These are phyloP conservation scores for Coregonus clupeaformis DNA, from an alignment of 2,113 vertebrate species.

Conservation along the genomic window DNA sequence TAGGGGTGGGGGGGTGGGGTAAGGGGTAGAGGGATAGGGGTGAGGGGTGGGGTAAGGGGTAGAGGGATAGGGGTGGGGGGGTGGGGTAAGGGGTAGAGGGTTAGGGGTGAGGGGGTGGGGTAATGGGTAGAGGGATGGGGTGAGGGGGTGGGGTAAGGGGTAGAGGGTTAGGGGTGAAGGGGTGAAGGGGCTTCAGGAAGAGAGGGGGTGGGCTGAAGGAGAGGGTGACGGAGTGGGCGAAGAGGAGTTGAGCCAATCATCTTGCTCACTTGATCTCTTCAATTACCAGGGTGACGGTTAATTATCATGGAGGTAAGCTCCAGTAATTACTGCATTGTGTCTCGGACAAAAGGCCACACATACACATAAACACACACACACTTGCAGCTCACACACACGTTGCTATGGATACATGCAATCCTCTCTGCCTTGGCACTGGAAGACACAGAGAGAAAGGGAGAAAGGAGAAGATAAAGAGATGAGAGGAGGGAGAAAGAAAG, in stretches of 20 bases:
- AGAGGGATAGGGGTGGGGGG: too few species aligned
- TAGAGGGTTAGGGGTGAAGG: neutral
- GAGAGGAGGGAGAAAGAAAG: conserved; percentile 18
- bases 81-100: too few species aligned
- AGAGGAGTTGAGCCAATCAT: conserved; percentile 71
- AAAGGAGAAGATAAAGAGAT: conserved; percentile 37
- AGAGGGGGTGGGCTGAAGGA: conserved; percentile 29
- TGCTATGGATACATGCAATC: conserved; percentile 77
- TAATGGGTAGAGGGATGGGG: too few species aligned
- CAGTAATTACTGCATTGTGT: conserved; percentile 77
- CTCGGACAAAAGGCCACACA: conserved; percentile 70
- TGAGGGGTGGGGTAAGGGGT: too few species aligned
- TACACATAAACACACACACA: conserved; percentile 24
- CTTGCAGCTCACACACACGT: conserved; percentile 45
- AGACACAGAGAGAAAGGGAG: conserved; percentile 39
- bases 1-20: too few species aligned
- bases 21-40: too few species aligned
- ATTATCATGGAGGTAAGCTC: conserved; percentile 77
- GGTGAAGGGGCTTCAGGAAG: conserved; percentile 14
- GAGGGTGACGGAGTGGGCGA: conserved; percentile 47
- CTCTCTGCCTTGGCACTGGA: too few species aligned
- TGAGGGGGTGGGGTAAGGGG: neutral
- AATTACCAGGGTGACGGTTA: conserved; percentile 76
- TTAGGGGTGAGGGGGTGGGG: too few species aligned
- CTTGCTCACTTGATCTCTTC: conserved; percentile 76